Base-by-base conservation (phyloP, 2,797 vertebrate species). In the Benthosema pterotum region DNA sequence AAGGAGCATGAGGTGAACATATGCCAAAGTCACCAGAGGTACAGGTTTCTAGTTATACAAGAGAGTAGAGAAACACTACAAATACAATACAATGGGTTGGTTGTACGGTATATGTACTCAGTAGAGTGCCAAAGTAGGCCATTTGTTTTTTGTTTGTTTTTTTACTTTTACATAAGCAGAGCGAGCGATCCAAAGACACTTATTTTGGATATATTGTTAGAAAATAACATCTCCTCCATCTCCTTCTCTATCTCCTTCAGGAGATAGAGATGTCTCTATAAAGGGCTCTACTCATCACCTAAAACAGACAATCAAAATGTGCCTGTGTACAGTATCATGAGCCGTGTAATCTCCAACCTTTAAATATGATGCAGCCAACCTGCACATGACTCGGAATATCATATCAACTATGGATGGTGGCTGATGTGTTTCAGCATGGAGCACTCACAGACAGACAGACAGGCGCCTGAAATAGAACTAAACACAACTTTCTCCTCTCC, bases 1-100 rank as follows among this genome's bases (percentile, higher is more conserved):
- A n/a, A 72, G 72, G 53, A 62, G 69, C 86, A 86, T 77, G 71
- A 88, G 88, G 85, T 71, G 77, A 88, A 80, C 88, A 88, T 75
- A 82, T 89, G 87, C 71, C 57, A 56, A 14, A 49, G 55, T 58
- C 6, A 38, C 32, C 32, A 19, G 42, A 46, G 48, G 13, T 52
- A 12, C 7, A 52, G 32, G 18, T 9, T 19, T 6, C 8, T 45
- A 18, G 38, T 15, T 11, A 38, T n/a, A n/a, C n/a, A 9, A 32
- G 48, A 60, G 25, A 60, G 22, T 11, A 18, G 47, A n/a, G n/a
- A n/a, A n/a, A 13, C n/a, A 25, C 22, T 25, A 22, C n/a, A n/a
- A n/a, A n/a, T 22, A 25, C 22, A 25, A 25, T 25, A 13, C 22
- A 42, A 43, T 14, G 15, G 43, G 43, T 5, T 42, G 25, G 45